Base-by-base conservation (phyloP, 2,113 vertebrate species). In the Zingel zingel region DNA sequence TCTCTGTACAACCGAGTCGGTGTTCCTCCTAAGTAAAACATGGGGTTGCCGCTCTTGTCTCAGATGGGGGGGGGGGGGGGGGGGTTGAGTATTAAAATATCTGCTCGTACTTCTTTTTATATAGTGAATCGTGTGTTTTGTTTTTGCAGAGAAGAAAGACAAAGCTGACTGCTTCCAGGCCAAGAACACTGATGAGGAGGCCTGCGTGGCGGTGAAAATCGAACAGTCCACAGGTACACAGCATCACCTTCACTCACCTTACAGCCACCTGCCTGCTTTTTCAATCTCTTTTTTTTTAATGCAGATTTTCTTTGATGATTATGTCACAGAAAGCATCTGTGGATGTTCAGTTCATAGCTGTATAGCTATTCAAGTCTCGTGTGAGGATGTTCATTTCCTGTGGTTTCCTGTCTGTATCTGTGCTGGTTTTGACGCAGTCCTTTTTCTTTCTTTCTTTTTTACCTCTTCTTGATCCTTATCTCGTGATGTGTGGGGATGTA, bases 201-300 rank as follows among this genome's bases (percentile, higher is more conserved):
- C 85, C 56, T 96, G 95, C 13, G 93, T 96, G 80, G 94, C 88
- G 1, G 89, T 96, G 91, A 96, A 95, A 72, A 94, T 95, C 27
- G 91, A 95, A 78, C 93, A 91, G 43, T 89, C 92, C 66, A 83
- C 65, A 92, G 93, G 95, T 96, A 81, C 0, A 75, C 21, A 23
- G 0, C 66, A 11, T 8, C 47, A 4, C 39, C 25, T 54, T 65
- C 2, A 3, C 45, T 76, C 51, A 57, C 23, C 45, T 69, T 12
- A 7, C n/a, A 65, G 12, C 15, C 12, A 1, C 25, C 4, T 27
- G 14, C 14, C 21, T 57, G 11, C 48, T 27, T 56, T 18, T 10
- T 43, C 4, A 0, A 27, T 47, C 15, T 12, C 25, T 39, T 27
- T 74, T 16, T 39, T 47, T 48, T 47, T 51, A 1, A 33, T n/a